Percentiles rank a stretch among this genome's conserved stretches.
Evolutionary conservation across 1,140 invertebrate species (phyloP).

Genomic region (Drosophila orosa): DNA sequence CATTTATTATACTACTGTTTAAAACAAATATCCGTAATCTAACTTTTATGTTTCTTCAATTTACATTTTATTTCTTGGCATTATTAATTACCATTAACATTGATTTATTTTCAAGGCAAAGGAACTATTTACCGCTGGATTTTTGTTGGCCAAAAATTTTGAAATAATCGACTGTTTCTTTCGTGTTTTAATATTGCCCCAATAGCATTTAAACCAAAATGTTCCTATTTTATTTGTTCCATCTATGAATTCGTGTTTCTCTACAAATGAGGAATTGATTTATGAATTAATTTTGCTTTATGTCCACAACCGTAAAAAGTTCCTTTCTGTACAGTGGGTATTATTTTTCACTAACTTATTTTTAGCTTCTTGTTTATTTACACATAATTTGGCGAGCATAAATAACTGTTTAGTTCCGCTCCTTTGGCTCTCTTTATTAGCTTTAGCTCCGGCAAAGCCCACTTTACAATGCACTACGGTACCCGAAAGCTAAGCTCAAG

Average conservation of each 20-base stretch:
- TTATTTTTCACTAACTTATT: slow-evolving; percentile 19
- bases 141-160: slow-evolving; percentile 83
- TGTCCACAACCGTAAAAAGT: slow-evolving; percentile 82
- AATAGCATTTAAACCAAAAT: slow-evolving; percentile 17
- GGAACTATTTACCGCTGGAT: slow-evolving; percentile 82
- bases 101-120: slow-evolving; percentile 70
- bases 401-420: not conserved
- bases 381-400: slow-evolving; percentile 17
- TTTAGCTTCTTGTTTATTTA: slow-evolving; percentile 52
- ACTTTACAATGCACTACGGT: slow-evolving; percentile 48
- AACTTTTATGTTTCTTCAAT: slow-evolving; percentile 34
- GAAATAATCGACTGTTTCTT: slow-evolving; percentile 57
- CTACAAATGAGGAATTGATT: slow-evolving; percentile 59
- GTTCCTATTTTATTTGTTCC: slow-evolving; percentile 21
- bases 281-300: slow-evolving; percentile 68
- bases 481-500: slow-evolving; percentile 56
- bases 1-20: slow-evolving; percentile 5
- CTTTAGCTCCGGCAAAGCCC: slow-evolving; percentile 11
- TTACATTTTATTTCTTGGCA: slow-evolving; percentile 18
- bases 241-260: slow-evolving; percentile 19
- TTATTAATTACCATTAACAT: slow-evolving; percentile 34
- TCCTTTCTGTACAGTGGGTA: slow-evolving; percentile 65
- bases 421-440: not conserved
- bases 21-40: slow-evolving; percentile 3
- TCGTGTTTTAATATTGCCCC: slow-evolving; percentile 30